Percentiles rank a stretch among this genome's conserved stretches.
These are phyloP conservation scores for Myiagra hebetior DNA, from an alignment of 2,113 vertebrate species.

Conservation along the genomic window DNA sequence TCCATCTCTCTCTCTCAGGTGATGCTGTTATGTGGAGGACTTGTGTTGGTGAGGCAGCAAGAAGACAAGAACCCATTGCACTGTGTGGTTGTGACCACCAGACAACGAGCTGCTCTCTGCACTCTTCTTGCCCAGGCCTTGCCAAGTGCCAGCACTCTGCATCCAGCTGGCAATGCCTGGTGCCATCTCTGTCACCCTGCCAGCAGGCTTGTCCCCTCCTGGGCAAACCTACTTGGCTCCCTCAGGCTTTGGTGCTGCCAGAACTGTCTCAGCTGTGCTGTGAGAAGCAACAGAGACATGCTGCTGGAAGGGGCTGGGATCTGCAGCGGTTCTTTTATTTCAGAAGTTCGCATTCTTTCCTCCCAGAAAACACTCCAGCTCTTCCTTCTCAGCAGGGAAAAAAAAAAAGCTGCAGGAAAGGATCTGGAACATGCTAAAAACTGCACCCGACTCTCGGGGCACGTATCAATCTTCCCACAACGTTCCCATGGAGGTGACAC, in stretches of 20 bases:
- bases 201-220: neutral
- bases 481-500: constrained; percentile 42
- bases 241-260: rapidly evolving
- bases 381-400: neutral
- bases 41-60: neutral
- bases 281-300: neutral
- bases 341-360: neutral
- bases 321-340: neutral
- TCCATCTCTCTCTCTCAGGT: rapidly evolving
- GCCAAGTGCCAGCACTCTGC: rapidly evolving
- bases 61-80: rapidly evolving
- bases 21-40: neutral
- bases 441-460: neutral
- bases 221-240: neutral
- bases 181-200: neutral
- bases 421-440: constrained; percentile 24
- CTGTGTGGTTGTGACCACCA: rapidly evolving
- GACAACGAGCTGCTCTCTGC: neutral
- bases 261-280: neutral
- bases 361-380: neutral
- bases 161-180: rapidly evolving
- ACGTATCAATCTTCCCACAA: neutral
- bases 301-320: neutral
- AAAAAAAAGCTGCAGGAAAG: neutral
- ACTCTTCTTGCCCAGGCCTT: neutral